These are phyloP conservation scores for Hydropotes inermis DNA, from an alignment of 2,113 vertebrate genomes.

Conservation along the genomic window DNA sequence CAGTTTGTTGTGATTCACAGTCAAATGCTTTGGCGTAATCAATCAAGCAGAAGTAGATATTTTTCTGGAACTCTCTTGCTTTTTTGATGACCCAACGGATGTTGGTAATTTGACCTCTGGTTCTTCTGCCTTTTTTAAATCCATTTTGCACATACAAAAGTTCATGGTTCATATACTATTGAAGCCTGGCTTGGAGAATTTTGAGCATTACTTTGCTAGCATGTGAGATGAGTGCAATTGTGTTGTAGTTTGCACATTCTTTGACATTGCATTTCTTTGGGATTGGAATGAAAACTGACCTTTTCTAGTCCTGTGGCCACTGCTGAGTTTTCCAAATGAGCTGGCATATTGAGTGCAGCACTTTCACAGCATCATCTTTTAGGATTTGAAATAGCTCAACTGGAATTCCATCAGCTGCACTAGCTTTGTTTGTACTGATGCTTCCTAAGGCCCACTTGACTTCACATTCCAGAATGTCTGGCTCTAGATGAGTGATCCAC, in stretches of 20 bases:
- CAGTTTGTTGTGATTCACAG: background rate
- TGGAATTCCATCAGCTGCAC: background rate
- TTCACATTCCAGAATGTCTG: background rate
- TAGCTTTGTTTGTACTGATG: background rate
- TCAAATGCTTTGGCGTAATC: background rate
- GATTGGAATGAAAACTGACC: background rate
- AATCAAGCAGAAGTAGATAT: background rate
- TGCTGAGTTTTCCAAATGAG: background rate
- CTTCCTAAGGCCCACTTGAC: background rate
- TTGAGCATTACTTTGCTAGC: background rate
- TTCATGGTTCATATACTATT: background rate
- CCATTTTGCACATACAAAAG: background rate
- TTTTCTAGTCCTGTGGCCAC: background rate
- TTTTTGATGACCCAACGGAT: background rate
- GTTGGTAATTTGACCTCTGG: background rate
- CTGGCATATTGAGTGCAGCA: background rate
- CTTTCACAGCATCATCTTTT: background rate
- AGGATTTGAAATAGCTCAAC: background rate
- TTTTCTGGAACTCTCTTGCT: background rate
- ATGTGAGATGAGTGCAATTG: background rate
- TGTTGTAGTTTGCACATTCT: background rate
- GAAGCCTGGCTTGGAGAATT: background rate
- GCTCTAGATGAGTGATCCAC: background rate
- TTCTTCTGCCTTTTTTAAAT: background rate
- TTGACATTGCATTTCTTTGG: background rate